Evolutionary conservation across 2,888 invertebrate species (phyloP).

Genomic region (Pterostichus madidus): DNA sequence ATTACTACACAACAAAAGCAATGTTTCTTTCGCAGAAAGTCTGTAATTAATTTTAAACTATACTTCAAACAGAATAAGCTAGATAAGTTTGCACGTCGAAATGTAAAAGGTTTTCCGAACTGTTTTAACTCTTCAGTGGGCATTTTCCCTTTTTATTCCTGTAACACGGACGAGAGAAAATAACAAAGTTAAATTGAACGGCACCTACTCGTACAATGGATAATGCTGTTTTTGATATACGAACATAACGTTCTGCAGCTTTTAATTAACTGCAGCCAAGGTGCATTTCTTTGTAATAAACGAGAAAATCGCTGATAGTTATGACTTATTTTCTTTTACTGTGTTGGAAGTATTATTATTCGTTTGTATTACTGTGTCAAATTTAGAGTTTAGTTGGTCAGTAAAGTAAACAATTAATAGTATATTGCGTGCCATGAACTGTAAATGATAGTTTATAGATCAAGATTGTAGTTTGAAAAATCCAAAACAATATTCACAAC

Average conservation of each 20-base stretch:
- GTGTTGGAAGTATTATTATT: no score
- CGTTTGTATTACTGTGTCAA: no score
- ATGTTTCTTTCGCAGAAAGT: slow-evolving; percentile 27
- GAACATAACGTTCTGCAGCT: background rate
- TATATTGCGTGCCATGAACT: no score
- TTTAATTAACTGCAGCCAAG: background rate
- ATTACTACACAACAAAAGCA: slow-evolving; percentile 6
- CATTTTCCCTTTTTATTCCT: slow-evolving; percentile 4
- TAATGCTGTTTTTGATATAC: background rate
- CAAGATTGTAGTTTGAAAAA: no score
- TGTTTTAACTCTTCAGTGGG: slow-evolving; percentile 29
- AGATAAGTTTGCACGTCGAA: slow-evolving; percentile 35
- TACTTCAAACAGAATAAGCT: slow-evolving; percentile 52
- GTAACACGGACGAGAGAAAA: background rate
- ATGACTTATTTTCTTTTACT: background rate
- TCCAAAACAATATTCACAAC: no score
- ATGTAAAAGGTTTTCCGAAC: slow-evolving; percentile 38
- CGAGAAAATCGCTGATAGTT: background rate
- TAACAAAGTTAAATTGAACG: slow-evolving; percentile 12
- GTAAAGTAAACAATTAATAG: no score
- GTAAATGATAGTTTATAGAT: no score
- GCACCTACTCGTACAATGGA: background rate
- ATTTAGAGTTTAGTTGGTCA: no score
- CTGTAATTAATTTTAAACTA: slow-evolving; percentile 55
- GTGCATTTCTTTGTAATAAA: background rate